phyloP scores from a whole-genome alignment of 1,140 invertebrate species.

The Micrasema minimum region DNA sequence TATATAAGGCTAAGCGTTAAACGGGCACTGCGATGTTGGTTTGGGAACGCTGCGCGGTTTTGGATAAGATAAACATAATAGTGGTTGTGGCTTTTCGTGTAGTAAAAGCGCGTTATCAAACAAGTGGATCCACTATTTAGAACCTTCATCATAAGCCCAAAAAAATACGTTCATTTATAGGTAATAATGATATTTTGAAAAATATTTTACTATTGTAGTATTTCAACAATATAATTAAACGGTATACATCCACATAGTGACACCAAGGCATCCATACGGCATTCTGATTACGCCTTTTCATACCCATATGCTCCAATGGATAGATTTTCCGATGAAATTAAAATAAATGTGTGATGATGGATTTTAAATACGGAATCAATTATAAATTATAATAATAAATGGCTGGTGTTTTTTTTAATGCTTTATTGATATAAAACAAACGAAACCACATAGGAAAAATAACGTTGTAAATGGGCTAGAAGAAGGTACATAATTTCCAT shows the following conservation, averaged over 20 bases:
- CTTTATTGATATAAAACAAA: too few species aligned
- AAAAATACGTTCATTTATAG: background rate
- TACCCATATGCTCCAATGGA: slow-evolving; percentile 47
- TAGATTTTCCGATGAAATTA: slow-evolving; percentile 35
- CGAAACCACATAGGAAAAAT: too few species aligned
- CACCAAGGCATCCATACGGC: slow-evolving; percentile 45
- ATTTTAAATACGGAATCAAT: too few species aligned
- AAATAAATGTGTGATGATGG: background rate
- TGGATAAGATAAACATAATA: background rate
- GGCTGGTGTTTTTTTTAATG: too few species aligned
- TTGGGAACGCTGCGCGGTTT: background rate
- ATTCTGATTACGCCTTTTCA: slow-evolving; percentile 48
- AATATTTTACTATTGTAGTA: slow-evolving; percentile 44
- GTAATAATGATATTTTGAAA: background rate
- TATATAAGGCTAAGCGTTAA: background rate
- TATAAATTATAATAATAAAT: too few species aligned
- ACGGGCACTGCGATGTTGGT: background rate
- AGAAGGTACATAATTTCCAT: too few species aligned
- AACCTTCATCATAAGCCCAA: too few species aligned
- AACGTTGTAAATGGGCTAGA: too few species aligned
- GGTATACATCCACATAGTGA: slow-evolving; percentile 46
- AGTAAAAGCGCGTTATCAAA: background rate
- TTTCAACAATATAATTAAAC: slow-evolving; percentile 46
- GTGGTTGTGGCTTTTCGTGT: background rate
- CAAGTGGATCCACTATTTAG: background rate